phyloP scores from a whole-genome alignment of 2,113 vertebrate genomes.

The Tricholaema leucomelas region DNA sequence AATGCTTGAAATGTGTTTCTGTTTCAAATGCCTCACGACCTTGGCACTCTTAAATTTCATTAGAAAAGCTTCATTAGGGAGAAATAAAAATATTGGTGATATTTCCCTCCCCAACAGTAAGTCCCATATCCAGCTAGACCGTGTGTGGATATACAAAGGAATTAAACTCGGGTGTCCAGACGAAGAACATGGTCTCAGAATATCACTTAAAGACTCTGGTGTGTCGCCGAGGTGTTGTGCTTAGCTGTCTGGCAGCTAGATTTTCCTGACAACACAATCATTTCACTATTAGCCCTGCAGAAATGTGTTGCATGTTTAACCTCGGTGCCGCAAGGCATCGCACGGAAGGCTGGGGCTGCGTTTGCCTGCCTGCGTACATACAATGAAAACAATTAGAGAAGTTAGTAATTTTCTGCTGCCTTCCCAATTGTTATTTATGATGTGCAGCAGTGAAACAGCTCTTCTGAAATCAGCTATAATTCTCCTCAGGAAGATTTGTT shows the following conservation, averaged over 20 bases:
- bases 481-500: slow-evolving; percentile 29
- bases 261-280: not conserved
- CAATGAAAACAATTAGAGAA: slow-evolving; percentile 51
- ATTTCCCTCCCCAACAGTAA: not conserved
- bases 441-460: slow-evolving; percentile 24
- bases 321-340: not conserved
- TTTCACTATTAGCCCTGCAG: not conserved
- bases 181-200: not conserved
- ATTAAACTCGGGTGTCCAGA: not conserved
- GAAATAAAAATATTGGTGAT: slow-evolving; percentile 32
- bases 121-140: not conserved
- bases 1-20: slow-evolving; percentile 10
- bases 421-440: slow-evolving; percentile 71
- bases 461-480: slow-evolving; percentile 57
- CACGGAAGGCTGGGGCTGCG: not conserved
- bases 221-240: not conserved
- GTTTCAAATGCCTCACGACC: slow-evolving; percentile 32
- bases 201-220: not conserved
- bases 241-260: not conserved
- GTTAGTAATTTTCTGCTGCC: slow-evolving; percentile 68
- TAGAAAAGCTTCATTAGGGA: slow-evolving; percentile 47
- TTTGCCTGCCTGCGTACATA: not conserved
- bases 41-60: slow-evolving; percentile 45
- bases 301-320: not conserved
- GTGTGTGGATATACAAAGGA: not conserved